Base-by-base conservation (phyloP, 1,140 invertebrate genomes). In the Tenebrio molitor region DNA sequence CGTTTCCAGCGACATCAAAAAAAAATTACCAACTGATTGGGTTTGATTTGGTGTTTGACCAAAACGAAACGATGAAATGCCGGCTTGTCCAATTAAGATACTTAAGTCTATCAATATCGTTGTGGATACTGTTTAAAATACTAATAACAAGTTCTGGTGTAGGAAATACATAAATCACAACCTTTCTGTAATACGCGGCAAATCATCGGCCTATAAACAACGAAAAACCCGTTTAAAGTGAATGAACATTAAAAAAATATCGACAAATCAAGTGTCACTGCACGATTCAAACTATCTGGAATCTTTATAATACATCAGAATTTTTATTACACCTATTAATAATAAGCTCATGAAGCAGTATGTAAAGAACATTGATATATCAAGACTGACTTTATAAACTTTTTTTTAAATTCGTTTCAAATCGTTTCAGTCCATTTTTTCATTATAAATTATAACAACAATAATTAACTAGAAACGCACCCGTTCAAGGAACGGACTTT, bases 351-450 rank as follows among this genome's bases (percentile, higher is more conserved):
- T 73, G 33, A 75, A 75, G 73, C 73, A 72, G 33, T 74, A 67
- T 66, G 64, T 46, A 73, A 72, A 70, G 74, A 75, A 77, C 76
- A 77, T 73, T 75, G 76, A 77, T 77, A 77, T 76, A 76, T 74
- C 36, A 63, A 76, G 72, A 76, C 72, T 34, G 64, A 69, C 67
- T 69, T 72, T 70, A 39, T 67, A 25, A 46, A 25, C n/a, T n/a
- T n/a, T n/a, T n/a, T 36, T 72, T 64, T 70, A 71, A 74, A 74
- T 76, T 76, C 70, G 69, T 72, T 73, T 73, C 58, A 73, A 77
- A 75, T 41, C 72, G 68, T 46, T 58, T 77, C 76, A 77, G 75
- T 75, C 73, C 71, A 33, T 73, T 69, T 63, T 34, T 63, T 70
- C 8, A n/a, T 39, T n/a, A 69, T 72, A 66, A 69, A 74, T 67